Percentiles rank a stretch among this genome's conserved stretches.
Conservation (phyloP, 2,888 invertebrate species). For the Leptopilina syphax region DNA sequence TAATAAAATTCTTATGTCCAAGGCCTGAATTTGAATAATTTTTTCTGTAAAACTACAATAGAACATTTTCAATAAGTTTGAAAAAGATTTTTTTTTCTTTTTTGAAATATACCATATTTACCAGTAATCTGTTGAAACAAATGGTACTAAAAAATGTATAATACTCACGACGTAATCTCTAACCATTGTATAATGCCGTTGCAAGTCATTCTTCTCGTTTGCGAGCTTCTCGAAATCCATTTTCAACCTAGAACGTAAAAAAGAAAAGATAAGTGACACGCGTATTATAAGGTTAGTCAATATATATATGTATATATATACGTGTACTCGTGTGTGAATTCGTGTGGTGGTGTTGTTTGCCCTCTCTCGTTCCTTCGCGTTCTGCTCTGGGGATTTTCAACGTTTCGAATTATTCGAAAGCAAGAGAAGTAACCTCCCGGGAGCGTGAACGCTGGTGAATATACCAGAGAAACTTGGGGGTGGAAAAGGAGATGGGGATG, state of each 20-base stretch:
- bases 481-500: no score
- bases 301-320: conserved; percentile 19
- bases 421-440: conserved; percentile 52
- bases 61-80: no score
- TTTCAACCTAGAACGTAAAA: conserved; percentile 86
- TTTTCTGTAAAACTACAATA: no score
- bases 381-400: conserved; percentile 58
- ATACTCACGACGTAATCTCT: conserved; percentile 76
- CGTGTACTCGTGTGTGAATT: not conserved
- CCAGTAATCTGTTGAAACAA: conserved; percentile 37
- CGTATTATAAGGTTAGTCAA: conserved; percentile 45
- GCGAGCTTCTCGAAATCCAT: conserved; percentile 98
- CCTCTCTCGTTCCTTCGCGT: conserved; percentile 44
- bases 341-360: no score
- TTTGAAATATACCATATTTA: not conserved
- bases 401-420: conserved; percentile 60
- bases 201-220: conserved; percentile 99
- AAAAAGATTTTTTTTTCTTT: not conserved
- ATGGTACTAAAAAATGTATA: conserved; percentile 32
- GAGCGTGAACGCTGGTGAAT: conserved; percentile 50
- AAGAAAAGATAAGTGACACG: conserved; percentile 53
- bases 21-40: no score
- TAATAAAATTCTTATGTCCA: no score
- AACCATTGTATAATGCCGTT: conserved; percentile 99
- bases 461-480: conserved; percentile 37